Base-by-base conservation (phyloP, 2,888 invertebrate genomes). In the Polydrusus cervinus region DNA sequence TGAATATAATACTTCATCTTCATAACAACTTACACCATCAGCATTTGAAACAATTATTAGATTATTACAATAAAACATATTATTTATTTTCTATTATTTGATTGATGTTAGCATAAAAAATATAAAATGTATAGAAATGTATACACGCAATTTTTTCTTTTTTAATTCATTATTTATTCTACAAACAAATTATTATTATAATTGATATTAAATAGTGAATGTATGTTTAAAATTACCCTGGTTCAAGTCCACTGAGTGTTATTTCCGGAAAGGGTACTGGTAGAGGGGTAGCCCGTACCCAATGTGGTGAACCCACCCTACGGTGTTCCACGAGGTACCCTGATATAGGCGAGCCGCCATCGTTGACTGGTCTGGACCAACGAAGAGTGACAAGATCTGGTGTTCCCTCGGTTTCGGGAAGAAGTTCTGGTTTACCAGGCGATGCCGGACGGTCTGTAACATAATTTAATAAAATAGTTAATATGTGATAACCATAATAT, bases 301-400 rank as follows among this genome's bases (percentile, higher is more conserved):
- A 97, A 80, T 93, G 92, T 1, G 93, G 90, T 0, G 94, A 92
- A n/a, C 95, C 95, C 70, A 90, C 89, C 71, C 93, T 90, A 57
- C 92, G 90, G 83, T 93, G 92, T 87, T 96, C 95, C 80, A 96
- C 94, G 81, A 94, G 89, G 86, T 95, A 96, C 55, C 95, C 95
- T 45, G 91, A 91, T 78, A 97, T 91, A 47, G 95, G 94, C 43
- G 96, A 93, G 47, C 97, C 97, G 45, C 97, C 97, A 88, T 97
- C 96, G 85, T 91, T 91, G 65, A 90, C 87, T 34, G 97, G 94
- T 69, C 94, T 91, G 79, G 93, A 90, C 97, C 97, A 97, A 80
- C 92, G 90, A 78, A 97, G 90, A 18, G 93, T 93, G 49, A 96
- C 92, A 34, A 94, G 92, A 85, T 96, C 95, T n/a, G 94, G 93